Evolutionary conservation across 2,113 vertebrate species (phyloP).

Genomic region (Alectura lathami): DNA sequence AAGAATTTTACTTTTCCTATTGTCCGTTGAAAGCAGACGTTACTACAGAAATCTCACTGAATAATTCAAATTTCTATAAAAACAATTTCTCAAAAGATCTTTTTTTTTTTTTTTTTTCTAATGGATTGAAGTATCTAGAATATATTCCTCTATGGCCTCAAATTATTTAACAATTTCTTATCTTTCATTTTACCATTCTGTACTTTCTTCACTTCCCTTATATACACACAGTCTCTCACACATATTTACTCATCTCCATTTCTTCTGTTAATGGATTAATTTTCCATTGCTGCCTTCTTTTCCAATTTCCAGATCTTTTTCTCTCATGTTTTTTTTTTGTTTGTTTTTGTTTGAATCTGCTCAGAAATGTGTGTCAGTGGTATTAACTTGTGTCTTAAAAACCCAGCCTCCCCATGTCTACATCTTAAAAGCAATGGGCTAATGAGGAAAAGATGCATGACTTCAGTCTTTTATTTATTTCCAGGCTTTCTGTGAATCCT

Average conservation of each 20-base stretch:
- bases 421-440: neutral
- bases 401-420: neutral
- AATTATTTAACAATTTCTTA: neutral
- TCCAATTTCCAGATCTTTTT: neutral
- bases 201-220: neutral
- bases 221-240: neutral
- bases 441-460: slow-evolving; percentile 37
- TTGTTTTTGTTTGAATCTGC: neutral
- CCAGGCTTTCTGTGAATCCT: neutral
- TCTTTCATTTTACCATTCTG: neutral
- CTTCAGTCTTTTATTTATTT: slow-evolving; percentile 28
- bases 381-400: neutral
- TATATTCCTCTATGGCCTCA: neutral
- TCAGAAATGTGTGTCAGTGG: neutral
- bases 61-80: neutral
- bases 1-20: neutral
- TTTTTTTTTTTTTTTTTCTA: neutral
- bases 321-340: neutral
- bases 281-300: neutral
- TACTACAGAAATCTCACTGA: neutral
- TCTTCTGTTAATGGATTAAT: neutral
- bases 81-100: neutral
- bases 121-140: neutral
- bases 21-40: neutral
- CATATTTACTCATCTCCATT: neutral